phyloP scores from a whole-genome alignment of 2,888 invertebrate genomes.

The Thalpophila matura region DNA sequence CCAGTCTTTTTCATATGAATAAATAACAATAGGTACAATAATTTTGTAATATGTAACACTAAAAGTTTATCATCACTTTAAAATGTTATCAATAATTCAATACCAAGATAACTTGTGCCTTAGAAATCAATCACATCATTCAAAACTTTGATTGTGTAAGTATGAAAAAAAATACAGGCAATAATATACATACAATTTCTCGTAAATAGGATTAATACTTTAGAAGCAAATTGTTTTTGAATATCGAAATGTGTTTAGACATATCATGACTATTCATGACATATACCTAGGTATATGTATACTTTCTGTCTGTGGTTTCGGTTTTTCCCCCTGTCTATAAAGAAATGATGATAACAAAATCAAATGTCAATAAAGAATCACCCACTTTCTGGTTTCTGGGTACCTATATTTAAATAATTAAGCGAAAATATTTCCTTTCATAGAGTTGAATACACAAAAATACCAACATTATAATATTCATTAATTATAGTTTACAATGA shows the following conservation, averaged over 20 bases:
- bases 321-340: slow-evolving; percentile 10
- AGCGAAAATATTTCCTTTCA: background rate
- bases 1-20: slow-evolving; percentile 58
- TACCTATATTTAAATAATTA: background rate
- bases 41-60: slow-evolving; percentile 14
- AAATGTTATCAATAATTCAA: slow-evolving; percentile 3
- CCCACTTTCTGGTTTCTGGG: background rate
- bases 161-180: background rate
- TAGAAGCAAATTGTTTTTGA: background rate
- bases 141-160: background rate
- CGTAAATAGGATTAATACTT: background rate
- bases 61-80: slow-evolving; percentile 24
- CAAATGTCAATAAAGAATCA: background rate
- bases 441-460: too few relatives aligned
- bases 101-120: background rate
- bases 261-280: too few relatives aligned
- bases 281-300: too few relatives aligned
- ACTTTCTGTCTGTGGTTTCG: background rate
- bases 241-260: background rate
- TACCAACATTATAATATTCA: background rate
- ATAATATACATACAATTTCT: background rate
- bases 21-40: slow-evolving; percentile 39
- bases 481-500: background rate
- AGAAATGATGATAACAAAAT: slow-evolving; percentile 3
- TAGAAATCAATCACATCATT: slow-evolving; percentile 4